phyloP scores from a whole-genome alignment of 2,888 invertebrate genomes.

The Noctua janthina region DNA sequence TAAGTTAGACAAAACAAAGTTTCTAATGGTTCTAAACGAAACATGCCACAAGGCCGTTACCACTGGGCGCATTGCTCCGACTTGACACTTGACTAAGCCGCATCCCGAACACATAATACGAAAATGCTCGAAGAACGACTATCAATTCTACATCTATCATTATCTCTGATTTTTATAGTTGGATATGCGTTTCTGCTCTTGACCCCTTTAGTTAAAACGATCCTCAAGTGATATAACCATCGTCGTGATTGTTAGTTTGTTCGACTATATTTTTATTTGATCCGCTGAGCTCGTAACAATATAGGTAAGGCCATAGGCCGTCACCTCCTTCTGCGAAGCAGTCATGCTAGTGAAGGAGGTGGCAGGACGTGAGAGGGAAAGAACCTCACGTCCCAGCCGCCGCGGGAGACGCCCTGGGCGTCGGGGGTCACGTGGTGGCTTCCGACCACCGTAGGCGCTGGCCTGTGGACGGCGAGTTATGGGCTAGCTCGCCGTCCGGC shows the following conservation, averaged over 20 bases:
- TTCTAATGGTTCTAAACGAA: not conserved
- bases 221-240: slow-evolving; percentile 25
- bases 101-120: not conserved
- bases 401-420: too few relatives aligned
- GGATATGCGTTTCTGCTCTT: slow-evolving; percentile 27
- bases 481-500: too few relatives aligned
- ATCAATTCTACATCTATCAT: not conserved
- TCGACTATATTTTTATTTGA: slow-evolving; percentile 6
- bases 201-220: slow-evolving; percentile 18
- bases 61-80: not conserved
- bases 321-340: too few relatives aligned
- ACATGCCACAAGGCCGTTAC: not conserved
- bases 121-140: not conserved
- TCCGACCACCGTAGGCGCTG: too few relatives aligned
- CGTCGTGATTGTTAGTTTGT: not conserved
- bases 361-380: too few relatives aligned
- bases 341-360: too few relatives aligned
- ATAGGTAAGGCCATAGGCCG: not conserved
- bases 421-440: too few relatives aligned
- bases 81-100: not conserved
- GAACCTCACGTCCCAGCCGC: too few relatives aligned
- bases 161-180: slow-evolving; percentile 23
- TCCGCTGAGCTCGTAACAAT: not conserved
- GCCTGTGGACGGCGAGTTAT: too few relatives aligned
- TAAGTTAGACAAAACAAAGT: not conserved